phyloP scores from a whole-genome alignment of 2,797 vertebrate genomes.

The Hippocampus kuda region DNA sequence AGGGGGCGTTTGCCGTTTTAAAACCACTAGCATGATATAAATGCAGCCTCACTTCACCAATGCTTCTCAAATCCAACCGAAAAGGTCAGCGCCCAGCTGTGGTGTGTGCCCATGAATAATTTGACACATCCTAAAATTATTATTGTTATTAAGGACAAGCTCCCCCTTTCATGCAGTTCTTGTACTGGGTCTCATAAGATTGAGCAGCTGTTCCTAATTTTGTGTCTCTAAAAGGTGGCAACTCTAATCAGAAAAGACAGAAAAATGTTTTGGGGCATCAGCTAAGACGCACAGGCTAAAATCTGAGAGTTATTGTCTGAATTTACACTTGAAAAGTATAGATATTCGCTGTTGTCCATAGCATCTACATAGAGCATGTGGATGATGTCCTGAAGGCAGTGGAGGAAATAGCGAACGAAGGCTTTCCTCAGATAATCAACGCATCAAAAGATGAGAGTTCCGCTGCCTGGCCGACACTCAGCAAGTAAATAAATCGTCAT shows the following conservation, averaged over 20 bases:
- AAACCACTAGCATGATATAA: background rate
- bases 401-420: slow-evolving; percentile 81
- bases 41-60: background rate
- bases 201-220: too few species aligned
- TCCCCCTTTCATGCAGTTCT: too few species aligned
- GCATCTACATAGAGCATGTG: slow-evolving; percentile 81
- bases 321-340: background rate
- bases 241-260: too few species aligned
- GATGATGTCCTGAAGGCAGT: slow-evolving; percentile 81
- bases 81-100: too few species aligned
- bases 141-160: too few species aligned
- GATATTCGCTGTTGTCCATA: slow-evolving; percentile 34
- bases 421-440: slow-evolving; percentile 75
- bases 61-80: background rate
- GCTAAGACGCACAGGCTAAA: background rate
- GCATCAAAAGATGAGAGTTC: slow-evolving; percentile 77
- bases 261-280: background rate
- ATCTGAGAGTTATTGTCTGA: background rate
- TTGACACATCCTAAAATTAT: too few species aligned
- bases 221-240: too few species aligned
- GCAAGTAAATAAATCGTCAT: slow-evolving; percentile 41
- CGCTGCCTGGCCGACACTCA: slow-evolving; percentile 79
- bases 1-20: background rate
- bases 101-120: too few species aligned
- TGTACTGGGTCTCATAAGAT: too few species aligned